These are phyloP conservation scores for Carettochelys insculpta DNA, from an alignment of 2,113 vertebrate species.

Conservation along the genomic window DNA sequence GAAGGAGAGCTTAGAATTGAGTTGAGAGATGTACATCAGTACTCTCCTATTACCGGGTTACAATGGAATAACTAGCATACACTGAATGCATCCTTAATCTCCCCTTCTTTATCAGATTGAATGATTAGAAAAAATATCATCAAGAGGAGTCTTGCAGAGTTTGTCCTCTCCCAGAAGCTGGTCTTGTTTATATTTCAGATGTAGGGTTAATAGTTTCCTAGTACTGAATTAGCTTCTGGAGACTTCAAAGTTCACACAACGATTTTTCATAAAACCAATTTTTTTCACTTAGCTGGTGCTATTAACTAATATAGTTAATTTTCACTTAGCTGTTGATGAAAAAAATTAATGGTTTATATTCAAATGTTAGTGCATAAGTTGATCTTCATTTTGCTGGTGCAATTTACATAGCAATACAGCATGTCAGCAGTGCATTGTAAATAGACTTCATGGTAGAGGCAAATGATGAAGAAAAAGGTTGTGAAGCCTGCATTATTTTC, in stretches of 20 bases:
- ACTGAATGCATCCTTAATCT: not conserved
- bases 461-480: not conserved
- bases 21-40: not conserved
- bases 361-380: not conserved
- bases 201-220: not conserved
- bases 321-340: not conserved
- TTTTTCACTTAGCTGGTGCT: not conserved
- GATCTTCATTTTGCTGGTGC: not conserved
- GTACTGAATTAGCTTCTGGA: not conserved
- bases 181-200: not conserved
- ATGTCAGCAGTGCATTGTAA: not conserved
- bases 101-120: not conserved
- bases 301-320: not conserved
- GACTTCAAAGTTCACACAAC: not conserved
- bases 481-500: not conserved
- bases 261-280: not conserved
- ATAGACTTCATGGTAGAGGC: not conserved
- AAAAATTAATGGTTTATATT: not conserved
- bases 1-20: not conserved
- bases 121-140: not conserved
- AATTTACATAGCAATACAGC: not conserved
- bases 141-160: not conserved
- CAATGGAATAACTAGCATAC: not conserved
- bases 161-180: not conserved
- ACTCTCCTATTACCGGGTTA: not conserved